Evolutionary conservation across 2,888 invertebrate genomes (phyloP), one percentile per base, ranked within the genome.

Genomic region (Ophraella communa): DNA sequence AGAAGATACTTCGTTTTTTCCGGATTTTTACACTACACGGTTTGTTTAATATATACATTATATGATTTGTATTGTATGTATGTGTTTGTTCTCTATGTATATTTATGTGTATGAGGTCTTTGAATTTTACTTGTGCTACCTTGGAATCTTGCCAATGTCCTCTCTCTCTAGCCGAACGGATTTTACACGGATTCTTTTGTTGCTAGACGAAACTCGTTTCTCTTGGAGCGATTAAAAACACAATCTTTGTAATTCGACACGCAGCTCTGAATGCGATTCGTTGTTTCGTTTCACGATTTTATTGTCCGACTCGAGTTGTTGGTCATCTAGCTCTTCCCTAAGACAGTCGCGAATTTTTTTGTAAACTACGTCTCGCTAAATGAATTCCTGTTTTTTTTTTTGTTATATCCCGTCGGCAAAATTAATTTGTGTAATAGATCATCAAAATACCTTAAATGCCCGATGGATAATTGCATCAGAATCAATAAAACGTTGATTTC

Each of bases 11-110:
- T 77, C 79, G 45, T 78, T 80, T 64, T 82, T 81, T 75, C 81
- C 81, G 68, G 82, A 82, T 76, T 81, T 82, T 69, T 83, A 81
- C 70, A 77, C 72, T 57, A 74, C 81, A 74, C 79, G 81, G 81
- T 82, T 77, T 71, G 80, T 79, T 58, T 30, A 42, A 11, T n/a
- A 17, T 10, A 4, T 5, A 27, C 8, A 27, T 44, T 44, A 24
- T 44, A 2, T 39, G n/a, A 44, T 23, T 54, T 42, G 4, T 18
- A 33, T n/a, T 45, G 10, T 11, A n/a, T n/a, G n/a, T n/a, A n/a
- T n/a, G n/a, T n/a, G n/a, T n/a, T n/a, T n/a, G 11, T 45, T 45
- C 11, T 18, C 33, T 10, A 21, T 60, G 47, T 62, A 44, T 45
- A 39, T 59, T 49, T 62, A 39, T 53, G 59, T 61, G 61, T 63